Evolutionary conservation across 1,140 invertebrate genomes (phyloP).

Genomic region (Himalopsyche phryganea): DNA sequence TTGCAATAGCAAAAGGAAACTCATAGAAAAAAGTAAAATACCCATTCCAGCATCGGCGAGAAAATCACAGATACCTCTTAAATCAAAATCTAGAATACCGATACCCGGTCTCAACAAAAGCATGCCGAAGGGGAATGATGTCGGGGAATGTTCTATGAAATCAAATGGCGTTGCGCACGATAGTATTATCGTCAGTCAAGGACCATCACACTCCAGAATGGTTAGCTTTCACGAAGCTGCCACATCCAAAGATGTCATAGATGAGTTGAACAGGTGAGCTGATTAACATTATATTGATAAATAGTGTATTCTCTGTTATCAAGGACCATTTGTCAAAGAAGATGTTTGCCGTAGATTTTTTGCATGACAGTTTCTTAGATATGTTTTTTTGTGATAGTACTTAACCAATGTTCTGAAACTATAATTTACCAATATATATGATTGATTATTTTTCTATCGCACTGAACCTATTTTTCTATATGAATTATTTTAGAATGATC

Average conservation of each 20-base stretch:
- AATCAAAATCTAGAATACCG: conserved; percentile 23
- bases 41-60: conserved; percentile 35
- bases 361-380: too few relatives aligned
- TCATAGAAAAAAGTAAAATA: conserved; percentile 46
- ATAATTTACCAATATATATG: too few relatives aligned
- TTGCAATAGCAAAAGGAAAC: conserved; percentile 50
- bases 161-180: conserved; percentile 31
- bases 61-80: conserved; percentile 27
- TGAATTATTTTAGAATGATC: conserved; percentile 59
- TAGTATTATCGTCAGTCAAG: conserved; percentile 40
- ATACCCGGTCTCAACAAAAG: background rate
- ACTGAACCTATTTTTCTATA: too few relatives aligned
- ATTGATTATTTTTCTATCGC: too few relatives aligned
- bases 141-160: conserved; percentile 40
- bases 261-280: conserved; percentile 61
- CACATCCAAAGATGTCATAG: conserved; percentile 73
- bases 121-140: background rate
- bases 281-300: background rate
- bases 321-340: too few relatives aligned
- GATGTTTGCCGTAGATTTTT: too few relatives aligned
- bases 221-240: conserved; percentile 68
- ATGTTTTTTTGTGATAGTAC: too few relatives aligned
- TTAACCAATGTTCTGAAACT: too few relatives aligned
- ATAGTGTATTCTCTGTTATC: too few relatives aligned
- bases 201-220: conserved; percentile 43